Conservation (phyloP, 2,888 invertebrate species). For the Cataglyphis livida region DNA sequence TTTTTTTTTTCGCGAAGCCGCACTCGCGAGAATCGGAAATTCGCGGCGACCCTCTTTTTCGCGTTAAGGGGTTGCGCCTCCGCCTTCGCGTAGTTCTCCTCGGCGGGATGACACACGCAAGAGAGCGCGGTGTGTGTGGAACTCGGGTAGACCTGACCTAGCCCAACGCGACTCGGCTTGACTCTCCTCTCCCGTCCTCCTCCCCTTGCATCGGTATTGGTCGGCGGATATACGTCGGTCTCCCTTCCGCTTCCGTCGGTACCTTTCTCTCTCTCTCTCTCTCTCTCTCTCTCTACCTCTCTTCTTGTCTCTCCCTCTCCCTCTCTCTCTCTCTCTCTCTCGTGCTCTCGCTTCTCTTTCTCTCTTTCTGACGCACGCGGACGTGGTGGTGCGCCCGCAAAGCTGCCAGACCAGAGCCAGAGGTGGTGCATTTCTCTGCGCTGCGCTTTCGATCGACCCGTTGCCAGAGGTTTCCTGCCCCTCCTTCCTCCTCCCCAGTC, state of each 20-base stretch:
- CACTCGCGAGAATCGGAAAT: conserved; percentile 45
- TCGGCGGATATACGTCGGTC: conserved; percentile 69
- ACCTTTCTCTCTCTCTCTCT: conserved; percentile 47
- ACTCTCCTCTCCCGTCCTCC: conserved; percentile 78
- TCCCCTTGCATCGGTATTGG: conserved; percentile 78
- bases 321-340: conserved; percentile 34
- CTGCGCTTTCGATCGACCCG: conserved; percentile 86
- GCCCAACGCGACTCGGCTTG: conserved; percentile 85
- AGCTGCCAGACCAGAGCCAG: conserved; percentile 79
- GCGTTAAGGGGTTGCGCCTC: conserved; percentile 68
- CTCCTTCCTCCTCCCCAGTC: conserved; percentile 53
- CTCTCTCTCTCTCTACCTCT: too few relatives aligned
- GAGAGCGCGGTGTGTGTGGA: conserved; percentile 78
- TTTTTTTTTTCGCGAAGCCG: neutral
- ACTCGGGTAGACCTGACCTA: conserved; percentile 86
- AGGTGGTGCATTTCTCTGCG: conserved; percentile 84
- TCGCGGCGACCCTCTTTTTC: conserved; percentile 62
- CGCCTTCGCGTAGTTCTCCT: conserved; percentile 67
- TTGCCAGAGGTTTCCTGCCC: conserved; percentile 74
- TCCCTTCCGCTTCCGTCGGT: conserved; percentile 50
- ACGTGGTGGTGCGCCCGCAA: conserved; percentile 78
- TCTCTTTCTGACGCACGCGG: conserved; percentile 60
- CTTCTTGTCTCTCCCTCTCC: conserved; percentile 55
- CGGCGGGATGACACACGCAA: conserved; percentile 82
- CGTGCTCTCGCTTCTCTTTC: conserved; percentile 50